Evolutionary conservation across 2,888 invertebrate genomes (phyloP), one percentile per base, ranked within the genome.

Genomic region (Tetragonula carbonaria): DNA sequence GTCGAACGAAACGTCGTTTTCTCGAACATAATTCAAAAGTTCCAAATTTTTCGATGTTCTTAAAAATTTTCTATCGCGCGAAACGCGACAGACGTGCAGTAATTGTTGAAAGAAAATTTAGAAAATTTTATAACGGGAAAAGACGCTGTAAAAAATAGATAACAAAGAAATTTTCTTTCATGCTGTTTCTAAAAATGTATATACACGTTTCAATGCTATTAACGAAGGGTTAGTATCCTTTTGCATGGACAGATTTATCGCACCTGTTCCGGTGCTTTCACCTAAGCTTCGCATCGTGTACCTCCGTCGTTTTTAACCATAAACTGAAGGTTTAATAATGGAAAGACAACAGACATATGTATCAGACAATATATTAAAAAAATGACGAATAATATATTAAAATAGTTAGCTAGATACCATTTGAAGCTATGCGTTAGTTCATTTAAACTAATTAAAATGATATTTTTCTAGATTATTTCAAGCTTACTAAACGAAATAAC

Each of bases 281-380:
- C 62, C 73, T 80, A 84, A 87, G 79, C 81, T 86, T 78, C 59
- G 62, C 50, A 67, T 77, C 67, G 71, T 66, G 16, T 0, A 66
- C 63, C 21, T 67, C 28, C 74, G 33, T 65, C 51, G 38, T 57
- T 23, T 65, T 50, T 59, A 85, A 76, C 53, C 66, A 33, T 59
- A 53, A 28, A 50, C 59, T 71, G 77, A 18, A 51, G 38, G 67
- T 80, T 72, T 50, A 63, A 53, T 57, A 55, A 33, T 5, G 23
- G 59, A n/a, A n/a, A n/a, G 57, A n/a, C 57, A n/a, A 14, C n/a
- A 38, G 57, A 57, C n/a, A n/a, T 13, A n/a, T 8, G 8, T 38
- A 38, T 38, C 38, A 38, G 38, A 38, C 38, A 0, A 38, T 6
- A 38, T 38, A 38, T 38, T 38, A 6, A 8, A 6, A 6, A 38